phyloP scores from a whole-genome alignment of 2,113 vertebrate species.

The Jacana jacana region DNA sequence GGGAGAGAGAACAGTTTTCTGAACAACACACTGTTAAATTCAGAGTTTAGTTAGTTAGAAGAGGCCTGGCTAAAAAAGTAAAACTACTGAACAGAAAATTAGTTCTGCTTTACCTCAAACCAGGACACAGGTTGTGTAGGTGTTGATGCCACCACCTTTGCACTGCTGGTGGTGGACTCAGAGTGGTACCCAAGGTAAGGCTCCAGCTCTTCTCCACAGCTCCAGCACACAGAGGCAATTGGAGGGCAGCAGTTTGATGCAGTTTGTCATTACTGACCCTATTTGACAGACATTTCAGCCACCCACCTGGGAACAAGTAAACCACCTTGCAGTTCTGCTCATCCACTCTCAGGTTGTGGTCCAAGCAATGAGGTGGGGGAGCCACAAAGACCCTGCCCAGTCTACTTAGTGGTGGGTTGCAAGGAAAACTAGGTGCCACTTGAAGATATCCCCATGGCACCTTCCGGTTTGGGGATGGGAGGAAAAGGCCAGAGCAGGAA shows the following conservation, averaged over 20 bases:
- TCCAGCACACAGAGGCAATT: not conserved
- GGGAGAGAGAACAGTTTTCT: too few species aligned
- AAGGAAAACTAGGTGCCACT: not conserved
- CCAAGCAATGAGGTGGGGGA: fast-evolving
- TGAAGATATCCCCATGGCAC: not conserved
- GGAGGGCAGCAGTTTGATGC: not conserved
- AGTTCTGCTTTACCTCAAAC: too few species aligned
- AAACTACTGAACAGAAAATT: too few species aligned
- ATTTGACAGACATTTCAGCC: not conserved
- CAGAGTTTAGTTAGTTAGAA: too few species aligned
- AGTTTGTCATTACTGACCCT: not conserved
- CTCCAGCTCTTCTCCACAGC: not conserved
- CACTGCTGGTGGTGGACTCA: fast-evolving
- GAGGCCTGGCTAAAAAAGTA: too few species aligned
- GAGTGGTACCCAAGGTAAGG: not conserved
- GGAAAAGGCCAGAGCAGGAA: not conserved
- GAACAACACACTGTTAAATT: too few species aligned
- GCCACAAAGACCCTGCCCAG: not conserved
- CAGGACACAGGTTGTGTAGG: not conserved
- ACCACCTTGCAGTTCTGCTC: not conserved
- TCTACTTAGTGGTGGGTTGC: not conserved
- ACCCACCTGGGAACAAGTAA: not conserved
- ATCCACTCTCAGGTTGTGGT: not conserved
- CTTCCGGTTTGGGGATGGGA: not conserved
- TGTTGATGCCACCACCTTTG: not conserved